Evolutionary conservation across 2,113 vertebrate species (phyloP).

Genomic region (Mormoops blainvillei): DNA sequence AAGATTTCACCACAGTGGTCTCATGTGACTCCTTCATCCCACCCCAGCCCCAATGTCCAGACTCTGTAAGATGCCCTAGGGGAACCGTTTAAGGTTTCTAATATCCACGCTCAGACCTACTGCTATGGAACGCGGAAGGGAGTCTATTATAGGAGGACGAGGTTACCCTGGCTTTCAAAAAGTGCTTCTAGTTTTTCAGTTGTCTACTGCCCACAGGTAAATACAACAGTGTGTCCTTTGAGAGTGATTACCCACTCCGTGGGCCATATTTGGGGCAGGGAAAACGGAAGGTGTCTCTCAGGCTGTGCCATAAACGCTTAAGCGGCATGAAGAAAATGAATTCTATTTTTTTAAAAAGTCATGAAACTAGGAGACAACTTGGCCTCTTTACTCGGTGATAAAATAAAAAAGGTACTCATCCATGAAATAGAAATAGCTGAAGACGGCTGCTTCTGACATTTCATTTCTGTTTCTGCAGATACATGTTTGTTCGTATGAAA

Average conservation of each 20-base stretch:
- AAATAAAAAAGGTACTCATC: constrained; percentile 24
- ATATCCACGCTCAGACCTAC: neutral
- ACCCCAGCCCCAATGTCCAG: neutral
- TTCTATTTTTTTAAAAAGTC: neutral
- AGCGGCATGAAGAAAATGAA: neutral
- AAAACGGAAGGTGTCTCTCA: neutral
- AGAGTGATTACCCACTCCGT: neutral
- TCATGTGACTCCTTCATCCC: neutral
- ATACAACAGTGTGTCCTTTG: neutral
- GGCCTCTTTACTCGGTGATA: neutral
- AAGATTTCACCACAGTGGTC: neutral
- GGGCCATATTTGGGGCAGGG: too few relatives aligned
- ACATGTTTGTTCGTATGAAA: neutral
- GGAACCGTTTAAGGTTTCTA: neutral
- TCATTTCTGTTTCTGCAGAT: neutral
- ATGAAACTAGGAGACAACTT: neutral
- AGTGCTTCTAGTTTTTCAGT: neutral
- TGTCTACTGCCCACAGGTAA: neutral
- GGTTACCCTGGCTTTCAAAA: neutral
- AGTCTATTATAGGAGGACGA: neutral
- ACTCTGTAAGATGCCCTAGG: neutral
- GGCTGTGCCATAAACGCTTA: neutral
- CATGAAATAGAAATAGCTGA: neutral
- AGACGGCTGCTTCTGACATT: neutral
- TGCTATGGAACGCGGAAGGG: neutral